Base-by-base conservation (phyloP, 2,888 invertebrate genomes). In the Netelia melanura region DNA sequence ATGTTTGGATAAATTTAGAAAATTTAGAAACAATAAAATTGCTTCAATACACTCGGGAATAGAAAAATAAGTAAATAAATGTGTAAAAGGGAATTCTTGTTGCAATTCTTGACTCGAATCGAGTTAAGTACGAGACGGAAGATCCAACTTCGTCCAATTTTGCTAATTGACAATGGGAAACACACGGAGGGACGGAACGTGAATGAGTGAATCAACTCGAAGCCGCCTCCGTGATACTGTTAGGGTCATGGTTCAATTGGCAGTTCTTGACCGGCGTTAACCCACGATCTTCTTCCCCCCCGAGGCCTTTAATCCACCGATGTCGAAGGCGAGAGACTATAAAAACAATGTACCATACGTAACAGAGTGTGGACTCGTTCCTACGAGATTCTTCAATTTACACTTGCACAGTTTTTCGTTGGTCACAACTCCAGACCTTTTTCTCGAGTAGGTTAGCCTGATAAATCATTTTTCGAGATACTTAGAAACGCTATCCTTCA, bases 211-310 rank as follows among this genome's bases (percentile, higher is more conserved):
- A 89, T 92, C 91, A 91, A 89, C 90, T 83, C 78, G 30, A 87
- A 44, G 79, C 87, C 87, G 90, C 86, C 89, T 82, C 85, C 86
- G 86, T 87, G 88, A 86, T 88, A 87, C 86, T 86, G 86, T 88
- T 87, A 88, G 86, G 91, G 92, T 92, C 91, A 92, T 86, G 90
- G 91, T 90, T 92, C 91, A 93, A 92, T 91, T 91, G 90, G 87
- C 89, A 90, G 90, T 92, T 92, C 90, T 91, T 91, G 90, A 89
- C 89, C 87, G 84, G 85, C 85, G 81, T 92, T 91, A 91, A 93
- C 91, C 90, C 86, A 74, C 68, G 86, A 79, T 65, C 65, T 67
- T 56, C 72, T 56, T 67, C 52, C 25, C 64, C 38, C 68, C 23
- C 48, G 48, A 17, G 48, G 25, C 25, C 67, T 74, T 80, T 85